Evolutionary conservation across 2,113 vertebrate species (phyloP).

Genomic region (Elephantulus edwardii): DNA sequence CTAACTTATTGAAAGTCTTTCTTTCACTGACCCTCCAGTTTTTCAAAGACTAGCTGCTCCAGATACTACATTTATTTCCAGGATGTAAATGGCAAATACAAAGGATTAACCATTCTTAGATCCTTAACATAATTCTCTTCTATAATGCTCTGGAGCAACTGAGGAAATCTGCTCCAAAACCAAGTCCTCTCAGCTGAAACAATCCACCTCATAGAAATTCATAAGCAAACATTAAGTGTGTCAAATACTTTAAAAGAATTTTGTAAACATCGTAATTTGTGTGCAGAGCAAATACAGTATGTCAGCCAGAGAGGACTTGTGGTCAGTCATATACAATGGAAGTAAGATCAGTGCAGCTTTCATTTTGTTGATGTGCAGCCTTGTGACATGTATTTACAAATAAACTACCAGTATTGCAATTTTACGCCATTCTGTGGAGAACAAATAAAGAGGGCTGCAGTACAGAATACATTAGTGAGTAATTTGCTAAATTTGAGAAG

Average conservation of each 20-base stretch:
- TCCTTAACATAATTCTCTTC: neutral
- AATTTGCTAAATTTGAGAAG: neutral
- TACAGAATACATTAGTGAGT: neutral
- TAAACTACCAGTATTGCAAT: accelerated
- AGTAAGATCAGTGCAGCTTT: neutral
- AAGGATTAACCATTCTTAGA: neutral
- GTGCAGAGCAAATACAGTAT: neutral
- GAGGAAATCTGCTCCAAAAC: neutral
- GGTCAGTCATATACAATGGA: neutral
- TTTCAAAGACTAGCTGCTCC: too few relatives aligned
- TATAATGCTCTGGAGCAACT: neutral
- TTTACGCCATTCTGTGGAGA: neutral
- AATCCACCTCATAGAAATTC: neutral
- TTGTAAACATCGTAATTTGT: neutral
- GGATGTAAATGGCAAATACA: neutral
- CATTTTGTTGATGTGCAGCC: neutral
- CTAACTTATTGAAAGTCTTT: too few relatives aligned
- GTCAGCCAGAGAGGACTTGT: neutral
- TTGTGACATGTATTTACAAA: neutral
- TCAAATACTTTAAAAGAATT: neutral
- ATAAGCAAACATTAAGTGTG: neutral
- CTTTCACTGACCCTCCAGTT: too few relatives aligned
- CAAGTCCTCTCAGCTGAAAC: neutral
- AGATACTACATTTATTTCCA: constrained; percentile 24
- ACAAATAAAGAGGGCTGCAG: neutral